These are phyloP conservation scores for Pollenia griseotomentosa DNA, from an alignment of 2,888 invertebrate genomes.

Conservation along the genomic window DNA sequence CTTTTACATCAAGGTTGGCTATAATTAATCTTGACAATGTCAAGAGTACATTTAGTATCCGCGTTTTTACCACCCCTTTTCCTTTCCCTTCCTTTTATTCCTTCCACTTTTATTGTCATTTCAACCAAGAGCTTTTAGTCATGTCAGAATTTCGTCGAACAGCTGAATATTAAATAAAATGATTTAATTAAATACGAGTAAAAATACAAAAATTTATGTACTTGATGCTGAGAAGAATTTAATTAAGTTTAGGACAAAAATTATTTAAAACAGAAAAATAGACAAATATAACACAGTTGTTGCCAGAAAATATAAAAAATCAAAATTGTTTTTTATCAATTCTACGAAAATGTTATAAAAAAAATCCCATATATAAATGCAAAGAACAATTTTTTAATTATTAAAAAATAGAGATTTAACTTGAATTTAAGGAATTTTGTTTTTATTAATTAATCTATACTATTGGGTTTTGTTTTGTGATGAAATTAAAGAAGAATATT, in stretches of 20 bases:
- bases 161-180: conserved; percentile 53
- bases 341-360: neutral
- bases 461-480: neutral
- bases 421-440: conserved; percentile 10
- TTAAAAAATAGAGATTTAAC: neutral
- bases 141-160: conserved; percentile 44
- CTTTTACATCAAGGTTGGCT: conserved; percentile 45
- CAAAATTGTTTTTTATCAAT: neutral
- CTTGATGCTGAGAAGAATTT: conserved; percentile 23
- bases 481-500: too few relatives aligned
- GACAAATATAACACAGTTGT: neutral
- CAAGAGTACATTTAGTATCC: conserved; percentile 35
- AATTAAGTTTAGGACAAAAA: conserved; percentile 20
- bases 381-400: neutral
- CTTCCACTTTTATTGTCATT: conserved; percentile 6
- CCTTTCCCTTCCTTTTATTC: neutral
- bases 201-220: neutral
- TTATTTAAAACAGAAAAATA: neutral
- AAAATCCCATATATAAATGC: neutral
- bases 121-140: conserved; percentile 20
- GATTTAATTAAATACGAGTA: conserved; percentile 34
- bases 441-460: neutral
- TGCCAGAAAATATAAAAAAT: neutral
- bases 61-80: neutral
- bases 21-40: conserved; percentile 58